Conservation (phyloP, 2,113 vertebrate species). For the Neodontobutis hainanensis region DNA sequence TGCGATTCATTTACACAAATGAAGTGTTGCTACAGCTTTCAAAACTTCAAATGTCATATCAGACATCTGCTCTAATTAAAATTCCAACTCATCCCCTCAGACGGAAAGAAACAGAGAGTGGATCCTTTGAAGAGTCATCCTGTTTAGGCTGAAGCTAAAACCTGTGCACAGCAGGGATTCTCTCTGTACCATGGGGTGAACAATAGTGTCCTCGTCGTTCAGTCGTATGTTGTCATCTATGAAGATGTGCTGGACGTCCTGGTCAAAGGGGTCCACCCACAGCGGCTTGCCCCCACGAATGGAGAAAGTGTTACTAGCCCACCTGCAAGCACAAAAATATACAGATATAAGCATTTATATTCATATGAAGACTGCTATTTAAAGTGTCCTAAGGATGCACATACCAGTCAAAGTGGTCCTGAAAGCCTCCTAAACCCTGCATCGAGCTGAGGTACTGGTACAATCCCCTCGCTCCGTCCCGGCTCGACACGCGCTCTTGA, state of each 20-base stretch:
- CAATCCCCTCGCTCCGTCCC: constrained; percentile 72
- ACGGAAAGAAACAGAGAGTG: neutral
- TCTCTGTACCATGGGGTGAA: constrained; percentile 81
- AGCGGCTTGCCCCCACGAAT: constrained; percentile 86
- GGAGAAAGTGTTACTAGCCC: constrained; percentile 81
- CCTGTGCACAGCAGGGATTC: neutral
- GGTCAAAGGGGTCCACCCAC: constrained; percentile 87
- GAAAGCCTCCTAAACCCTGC: constrained; percentile 85
- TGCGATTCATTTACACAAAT: neutral
- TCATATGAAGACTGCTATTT: neutral
- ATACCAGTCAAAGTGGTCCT: constrained; percentile 91
- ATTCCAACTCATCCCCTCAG: neutral
- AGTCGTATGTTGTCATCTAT: constrained; percentile 90
- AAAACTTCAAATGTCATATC: neutral
- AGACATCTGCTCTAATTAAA: neutral
- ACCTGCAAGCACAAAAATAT: constrained; percentile 71
- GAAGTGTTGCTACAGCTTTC: neutral
- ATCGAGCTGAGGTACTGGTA: constrained; percentile 83
- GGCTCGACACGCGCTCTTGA: constrained; percentile 61
- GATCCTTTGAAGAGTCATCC: too few species aligned
- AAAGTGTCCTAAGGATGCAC: neutral
- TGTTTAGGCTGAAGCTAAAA: too few species aligned
- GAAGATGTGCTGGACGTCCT: constrained; percentile 85
- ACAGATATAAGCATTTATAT: neutral
- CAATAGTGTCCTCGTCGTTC: constrained; percentile 82